phyloP scores from a whole-genome alignment of 2,888 invertebrate genomes.

The Willowsia nigromaculata region DNA sequence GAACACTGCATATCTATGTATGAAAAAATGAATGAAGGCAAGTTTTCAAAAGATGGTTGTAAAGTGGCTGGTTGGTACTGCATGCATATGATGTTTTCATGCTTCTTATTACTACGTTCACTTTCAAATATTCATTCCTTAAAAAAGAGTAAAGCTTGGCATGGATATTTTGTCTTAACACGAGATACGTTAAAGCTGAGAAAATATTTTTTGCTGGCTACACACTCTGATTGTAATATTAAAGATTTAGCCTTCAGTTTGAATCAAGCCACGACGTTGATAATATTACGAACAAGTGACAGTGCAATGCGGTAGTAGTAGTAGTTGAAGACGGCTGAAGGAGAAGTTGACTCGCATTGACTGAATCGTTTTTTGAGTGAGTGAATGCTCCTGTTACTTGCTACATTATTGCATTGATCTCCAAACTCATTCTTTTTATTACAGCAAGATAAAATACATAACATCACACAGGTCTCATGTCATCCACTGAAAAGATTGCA shows the following conservation, averaged over 20 bases:
- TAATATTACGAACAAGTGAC: slow-evolving; percentile 65
- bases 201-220: slow-evolving; percentile 58
- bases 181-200: slow-evolving; percentile 29
- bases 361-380: neutral
- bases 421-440: slow-evolving; percentile 44
- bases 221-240: slow-evolving; percentile 29
- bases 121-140: slow-evolving; percentile 64
- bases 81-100: neutral
- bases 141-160: slow-evolving; percentile 48
- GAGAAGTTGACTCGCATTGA: slow-evolving; percentile 20
- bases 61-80: neutral
- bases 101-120: slow-evolving; percentile 38
- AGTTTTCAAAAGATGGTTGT: slow-evolving; percentile 22
- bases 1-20: neutral
- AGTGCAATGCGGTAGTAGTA: slow-evolving; percentile 69
- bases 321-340: slow-evolving; percentile 29
- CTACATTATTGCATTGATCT: slow-evolving; percentile 59
- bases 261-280: slow-evolving; percentile 50
- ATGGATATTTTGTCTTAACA: slow-evolving; percentile 19
- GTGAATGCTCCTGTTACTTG: slow-evolving; percentile 3
- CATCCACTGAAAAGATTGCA: slow-evolving; percentile 53
- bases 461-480: slow-evolving; percentile 21
- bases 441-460: neutral
- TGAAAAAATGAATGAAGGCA: slow-evolving; percentile 66
- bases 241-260: slow-evolving; percentile 63